Percentiles rank a stretch among this genome's conserved stretches.
These are phyloP conservation scores for Enteromius trimaculatus DNA, from an alignment of 2,797 vertebrate species.

Conservation along the genomic window DNA sequence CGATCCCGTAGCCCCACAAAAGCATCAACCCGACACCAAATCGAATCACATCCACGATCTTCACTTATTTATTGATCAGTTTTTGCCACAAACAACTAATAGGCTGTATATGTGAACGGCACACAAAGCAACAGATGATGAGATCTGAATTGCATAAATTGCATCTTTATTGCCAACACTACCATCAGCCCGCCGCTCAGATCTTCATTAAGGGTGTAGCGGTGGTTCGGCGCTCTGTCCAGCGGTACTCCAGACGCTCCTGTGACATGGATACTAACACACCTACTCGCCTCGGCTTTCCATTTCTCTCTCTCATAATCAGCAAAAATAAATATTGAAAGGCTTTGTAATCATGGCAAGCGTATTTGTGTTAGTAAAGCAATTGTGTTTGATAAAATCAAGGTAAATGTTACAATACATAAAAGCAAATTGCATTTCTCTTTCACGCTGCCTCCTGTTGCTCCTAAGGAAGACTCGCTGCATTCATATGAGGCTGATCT, in stretches of 20 bases:
- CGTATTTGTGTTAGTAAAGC: slow-evolving; percentile 38
- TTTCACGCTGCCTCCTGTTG: slow-evolving; percentile 57
- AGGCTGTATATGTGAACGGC: background rate
- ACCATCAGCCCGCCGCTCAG: slow-evolving; percentile 14
- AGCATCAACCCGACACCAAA: slow-evolving; percentile 34
- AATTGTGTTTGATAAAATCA: slow-evolving; percentile 40
- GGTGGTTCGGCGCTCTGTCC: background rate
- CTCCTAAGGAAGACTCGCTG: slow-evolving; percentile 63
- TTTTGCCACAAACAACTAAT: slow-evolving; percentile 3
- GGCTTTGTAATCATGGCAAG: slow-evolving; percentile 37
- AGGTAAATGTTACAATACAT: slow-evolving; percentile 62
- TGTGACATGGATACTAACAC: slow-evolving; percentile 49
- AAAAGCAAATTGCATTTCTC: slow-evolving; percentile 43
- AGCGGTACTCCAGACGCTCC: slow-evolving; percentile 20
- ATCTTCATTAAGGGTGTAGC: slow-evolving; percentile 38
- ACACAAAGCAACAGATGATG: slow-evolving; percentile 7
- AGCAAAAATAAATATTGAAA: slow-evolving; percentile 2
- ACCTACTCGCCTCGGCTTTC: background rate
- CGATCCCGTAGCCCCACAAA: slow-evolving; percentile 26
- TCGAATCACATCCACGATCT: background rate
- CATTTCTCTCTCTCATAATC: slow-evolving; percentile 20
- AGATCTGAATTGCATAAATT: slow-evolving; percentile 38
- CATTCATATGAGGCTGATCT: slow-evolving; percentile 70
- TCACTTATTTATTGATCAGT: slow-evolving; percentile 20
- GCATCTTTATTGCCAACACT: slow-evolving; percentile 36